A percentile compares a stretch with the other conserved stretches of the same genome.
phyloP scores from a whole-genome alignment of 2,888 invertebrate species.

The Eristalis intricaria region DNA sequence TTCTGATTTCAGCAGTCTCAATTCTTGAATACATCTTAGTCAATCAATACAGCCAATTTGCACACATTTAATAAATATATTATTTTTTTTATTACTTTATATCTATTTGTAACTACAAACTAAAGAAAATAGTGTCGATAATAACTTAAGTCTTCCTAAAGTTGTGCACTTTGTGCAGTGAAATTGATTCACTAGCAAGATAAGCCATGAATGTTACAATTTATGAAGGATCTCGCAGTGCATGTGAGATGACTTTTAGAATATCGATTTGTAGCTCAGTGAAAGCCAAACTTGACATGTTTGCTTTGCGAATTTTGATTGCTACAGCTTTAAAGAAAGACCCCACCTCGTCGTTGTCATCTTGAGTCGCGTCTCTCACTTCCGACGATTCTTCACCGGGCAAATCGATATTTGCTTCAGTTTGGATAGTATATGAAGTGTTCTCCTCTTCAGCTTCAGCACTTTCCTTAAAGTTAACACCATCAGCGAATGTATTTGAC shows the following conservation, averaged over 20 bases:
- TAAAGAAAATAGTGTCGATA: no score
- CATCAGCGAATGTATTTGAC: slow-evolving; percentile 58
- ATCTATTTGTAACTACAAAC: no score
- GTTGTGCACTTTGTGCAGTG: no score
- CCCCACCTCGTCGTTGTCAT: slow-evolving; percentile 79
- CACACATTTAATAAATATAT: no score
- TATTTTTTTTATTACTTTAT: no score
- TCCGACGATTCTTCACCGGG: not conserved
- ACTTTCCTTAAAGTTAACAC: slow-evolving; percentile 24
- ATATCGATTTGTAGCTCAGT: slow-evolving; percentile 80
- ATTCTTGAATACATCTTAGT: no score
- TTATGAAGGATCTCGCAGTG: slow-evolving; percentile 76
- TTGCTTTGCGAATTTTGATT: slow-evolving; percentile 79
- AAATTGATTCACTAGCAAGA: not conserved
- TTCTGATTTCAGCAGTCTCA: no score
- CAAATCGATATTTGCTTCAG: not conserved
- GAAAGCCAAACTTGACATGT: slow-evolving; percentile 78
- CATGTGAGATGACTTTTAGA: slow-evolving; percentile 77
- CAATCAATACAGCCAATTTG: no score
- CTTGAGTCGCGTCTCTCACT: not conserved
- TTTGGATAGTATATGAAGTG: not conserved
- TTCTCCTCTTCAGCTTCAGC: not conserved
- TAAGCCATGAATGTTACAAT: no score
- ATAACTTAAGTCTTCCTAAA: no score
- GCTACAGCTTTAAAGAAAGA: slow-evolving; percentile 79